A percentile compares a stretch with the other conserved stretches of the same genome.
phyloP scores from a whole-genome alignment of 1,140 invertebrate species.

The Tachypleus tridentatus region DNA sequence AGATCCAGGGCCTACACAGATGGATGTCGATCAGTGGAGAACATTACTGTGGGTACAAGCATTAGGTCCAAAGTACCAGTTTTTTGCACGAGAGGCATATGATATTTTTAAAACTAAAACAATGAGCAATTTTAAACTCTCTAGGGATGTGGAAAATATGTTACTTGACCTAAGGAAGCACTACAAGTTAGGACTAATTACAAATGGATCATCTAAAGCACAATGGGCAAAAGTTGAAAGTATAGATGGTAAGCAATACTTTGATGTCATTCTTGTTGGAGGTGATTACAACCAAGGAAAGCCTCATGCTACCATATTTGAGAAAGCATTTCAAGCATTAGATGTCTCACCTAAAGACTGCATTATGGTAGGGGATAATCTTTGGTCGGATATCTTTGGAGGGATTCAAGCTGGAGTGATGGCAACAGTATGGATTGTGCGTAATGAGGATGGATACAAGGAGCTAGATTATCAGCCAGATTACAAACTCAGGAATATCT shows the following conservation, averaged over 20 bases:
- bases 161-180: slow-evolving; percentile 47
- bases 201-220: slow-evolving; percentile 65
- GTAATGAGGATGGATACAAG: not conserved
- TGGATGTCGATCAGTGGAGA: slow-evolving; percentile 58
- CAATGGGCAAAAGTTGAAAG: slow-evolving; percentile 68
- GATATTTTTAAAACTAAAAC: slow-evolving; percentile 58
- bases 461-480: slow-evolving; percentile 24
- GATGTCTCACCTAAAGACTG: slow-evolving; percentile 55
- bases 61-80: slow-evolving; percentile 54
- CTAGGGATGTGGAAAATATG: slow-evolving; percentile 49
- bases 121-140: slow-evolving; percentile 53
- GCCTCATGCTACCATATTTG: slow-evolving; percentile 54
- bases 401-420: slow-evolving; percentile 58
- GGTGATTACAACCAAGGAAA: slow-evolving; percentile 73
- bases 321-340: slow-evolving; percentile 56
- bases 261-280: slow-evolving; percentile 59
- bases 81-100: slow-evolving; percentile 56
- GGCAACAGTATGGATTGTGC: slow-evolving; percentile 62
- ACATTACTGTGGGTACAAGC: slow-evolving; percentile 58
- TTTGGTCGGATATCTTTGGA: slow-evolving; percentile 71
- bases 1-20: slow-evolving; percentile 57
- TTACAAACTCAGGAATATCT: slow-evolving; percentile 23
- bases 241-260: slow-evolving; percentile 51
- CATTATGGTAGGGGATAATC: slow-evolving; percentile 73
- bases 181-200: slow-evolving; percentile 61